Evolutionary conservation across 2,113 vertebrate species (phyloP), one percentile per base, ranked within the genome.

Genomic region (Corapipo altera): DNA sequence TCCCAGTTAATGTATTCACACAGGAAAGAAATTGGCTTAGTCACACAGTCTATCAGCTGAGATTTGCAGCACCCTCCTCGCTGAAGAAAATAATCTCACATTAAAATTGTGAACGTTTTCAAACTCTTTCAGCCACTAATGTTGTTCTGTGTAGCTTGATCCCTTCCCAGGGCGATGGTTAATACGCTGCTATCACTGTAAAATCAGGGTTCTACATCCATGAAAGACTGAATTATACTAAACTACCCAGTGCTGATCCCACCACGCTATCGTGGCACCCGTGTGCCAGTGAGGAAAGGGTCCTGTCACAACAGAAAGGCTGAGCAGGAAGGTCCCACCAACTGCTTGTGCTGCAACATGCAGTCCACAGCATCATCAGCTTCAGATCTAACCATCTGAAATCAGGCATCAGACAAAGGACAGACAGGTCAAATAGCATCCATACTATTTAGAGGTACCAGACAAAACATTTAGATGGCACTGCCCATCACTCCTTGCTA

Each of bases 191-290:
- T 73, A 83, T 39, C 59, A 51, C 67, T 44, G 28, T 54, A 76
- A 92, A 73, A 86, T 76, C 23, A n/a, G 39, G 43, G 30, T 77
- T 64, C 67, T 66, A 91, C 80, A 71, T 26, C n/a, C 65, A 71
- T 0, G 1, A 77, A 86, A 74, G 46, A 59, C 14, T 48, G n/a
- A 74, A 88, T 49, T 86, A 33, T 11, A 39, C 33, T 39, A 30
- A 80, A 66, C 18, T 9, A 33, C 20, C 9, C 44, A 14, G 32
- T 4, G 3, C 12, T 13, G n/a, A 27, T 48, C 23, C 26, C 21
- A 54, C 22, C 43, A 43, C 0, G 0, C 11, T 49, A 6, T 7
- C 0, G 0, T 2, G 20, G 46, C 33, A 27, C 16, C 58, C 14
- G 32, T 7, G 35, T 14, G 32, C 61, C 74, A 74, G 8, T 2